Percentiles rank a stretch among this genome's conserved stretches.
phyloP scores from a whole-genome alignment of 2,113 vertebrate species.

The Silurus asotus region DNA sequence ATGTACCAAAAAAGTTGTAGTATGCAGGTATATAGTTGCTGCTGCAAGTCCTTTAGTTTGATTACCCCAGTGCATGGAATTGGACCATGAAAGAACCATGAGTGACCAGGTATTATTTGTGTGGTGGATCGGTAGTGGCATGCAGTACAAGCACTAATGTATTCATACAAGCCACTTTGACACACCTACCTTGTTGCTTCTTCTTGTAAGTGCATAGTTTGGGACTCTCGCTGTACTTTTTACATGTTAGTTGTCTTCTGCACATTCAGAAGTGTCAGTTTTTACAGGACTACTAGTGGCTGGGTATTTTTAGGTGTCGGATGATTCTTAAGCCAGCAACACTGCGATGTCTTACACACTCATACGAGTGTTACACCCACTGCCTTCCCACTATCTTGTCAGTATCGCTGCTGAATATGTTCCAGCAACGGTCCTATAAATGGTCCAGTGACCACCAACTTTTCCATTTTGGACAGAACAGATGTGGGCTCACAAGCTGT shows the following conservation, averaged over 20 bases:
- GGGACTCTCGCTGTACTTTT: neutral
- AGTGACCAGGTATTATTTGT: neutral
- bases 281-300: conserved; percentile 14
- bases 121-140: neutral
- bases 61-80: neutral
- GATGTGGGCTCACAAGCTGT: neutral
- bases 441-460: neutral
- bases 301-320: conserved; percentile 20
- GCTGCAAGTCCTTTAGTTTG: neutral
- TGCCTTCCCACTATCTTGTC: conserved; percentile 11
- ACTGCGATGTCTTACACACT: neutral
- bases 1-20: neutral
- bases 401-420: neutral
- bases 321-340: conserved; percentile 14
- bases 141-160: neutral
- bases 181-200: neutral
- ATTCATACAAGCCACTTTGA: too few relatives aligned
- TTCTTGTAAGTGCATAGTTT: neutral
- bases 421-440: neutral
- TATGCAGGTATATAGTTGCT: neutral
- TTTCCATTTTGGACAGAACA: neutral
- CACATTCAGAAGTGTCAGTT: conserved; percentile 12
- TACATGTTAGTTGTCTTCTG: conserved; percentile 9
- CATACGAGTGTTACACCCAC: conserved; percentile 15
- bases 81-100: neutral